Percentiles rank a stretch among this genome's conserved stretches.
phyloP scores from a whole-genome alignment of 2,113 vertebrate species.

The Platichthys stellatus region DNA sequence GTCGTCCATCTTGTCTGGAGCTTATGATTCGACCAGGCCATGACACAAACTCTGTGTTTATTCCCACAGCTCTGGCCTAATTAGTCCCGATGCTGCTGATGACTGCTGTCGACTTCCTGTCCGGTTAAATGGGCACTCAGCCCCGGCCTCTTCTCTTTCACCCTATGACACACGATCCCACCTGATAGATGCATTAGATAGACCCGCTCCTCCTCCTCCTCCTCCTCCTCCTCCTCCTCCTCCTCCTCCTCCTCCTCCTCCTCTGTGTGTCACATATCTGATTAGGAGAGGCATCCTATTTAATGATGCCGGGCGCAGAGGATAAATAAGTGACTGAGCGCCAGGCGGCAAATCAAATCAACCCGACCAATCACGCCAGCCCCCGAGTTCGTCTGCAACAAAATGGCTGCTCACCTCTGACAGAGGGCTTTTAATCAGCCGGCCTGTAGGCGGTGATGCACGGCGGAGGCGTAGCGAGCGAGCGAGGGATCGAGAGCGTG shows the following conservation, averaged over 20 bases:
- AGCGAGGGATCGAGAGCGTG: background rate
- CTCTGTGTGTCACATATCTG: slow-evolving; percentile 47
- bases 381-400: slow-evolving; percentile 27
- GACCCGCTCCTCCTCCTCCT: background rate
- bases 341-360: slow-evolving; percentile 72
- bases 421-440: slow-evolving; percentile 64
- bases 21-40: too few relatives aligned
- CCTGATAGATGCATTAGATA: slow-evolving; percentile 44
- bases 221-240: background rate
- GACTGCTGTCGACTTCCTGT: slow-evolving; percentile 52
- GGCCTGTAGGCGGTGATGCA: slow-evolving; percentile 14
- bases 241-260: background rate
- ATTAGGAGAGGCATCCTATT: slow-evolving; percentile 69
- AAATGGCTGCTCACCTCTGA: slow-evolving; percentile 45
- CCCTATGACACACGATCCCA: slow-evolving; percentile 59
- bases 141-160: slow-evolving; percentile 34
- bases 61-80: background rate
- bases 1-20: background rate
- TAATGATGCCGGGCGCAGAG: slow-evolving; percentile 58
- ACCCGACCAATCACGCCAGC: slow-evolving; percentile 46
- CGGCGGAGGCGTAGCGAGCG: background rate
- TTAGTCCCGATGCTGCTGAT: slow-evolving; percentile 25
- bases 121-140: slow-evolving; percentile 47
- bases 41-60: background rate
- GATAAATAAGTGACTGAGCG: slow-evolving; percentile 67